Evolutionary conservation across 2,113 vertebrate species (phyloP).

Genomic region (Pluvialis apricaria): DNA sequence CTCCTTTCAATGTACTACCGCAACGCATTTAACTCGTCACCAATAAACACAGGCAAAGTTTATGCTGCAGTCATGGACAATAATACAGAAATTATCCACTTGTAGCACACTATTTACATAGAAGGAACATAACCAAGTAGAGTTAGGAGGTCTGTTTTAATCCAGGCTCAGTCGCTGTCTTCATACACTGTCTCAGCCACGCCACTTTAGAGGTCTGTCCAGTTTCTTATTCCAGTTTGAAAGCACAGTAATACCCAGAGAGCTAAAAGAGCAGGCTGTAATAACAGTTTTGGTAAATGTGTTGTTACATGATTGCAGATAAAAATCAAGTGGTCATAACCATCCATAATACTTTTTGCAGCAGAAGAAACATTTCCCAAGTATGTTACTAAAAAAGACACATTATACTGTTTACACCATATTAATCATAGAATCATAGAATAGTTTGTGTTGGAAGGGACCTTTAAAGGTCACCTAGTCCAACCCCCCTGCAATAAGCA

Average conservation of each 20-base stretch:
- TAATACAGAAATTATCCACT: neutral
- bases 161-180: neutral
- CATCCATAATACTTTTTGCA: neutral
- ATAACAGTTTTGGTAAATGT: neutral
- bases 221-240: neutral
- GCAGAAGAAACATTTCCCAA: neutral
- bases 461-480: neutral
- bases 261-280: neutral
- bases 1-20: neutral
- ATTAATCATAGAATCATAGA: neutral
- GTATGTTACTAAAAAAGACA: neutral
- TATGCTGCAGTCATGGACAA: neutral
- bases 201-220: neutral
- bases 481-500: neutral
- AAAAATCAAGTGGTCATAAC: neutral
- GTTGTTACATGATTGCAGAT: neutral
- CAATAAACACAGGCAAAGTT: neutral
- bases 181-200: neutral
- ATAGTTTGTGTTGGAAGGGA: neutral
- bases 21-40: neutral
- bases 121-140: neutral
- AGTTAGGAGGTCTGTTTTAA: neutral
- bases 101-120: neutral
- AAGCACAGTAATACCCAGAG: neutral
- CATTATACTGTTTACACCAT: neutral